Conservation (phyloP, 2,113 vertebrate genomes). For the Aegypius monachus region DNA sequence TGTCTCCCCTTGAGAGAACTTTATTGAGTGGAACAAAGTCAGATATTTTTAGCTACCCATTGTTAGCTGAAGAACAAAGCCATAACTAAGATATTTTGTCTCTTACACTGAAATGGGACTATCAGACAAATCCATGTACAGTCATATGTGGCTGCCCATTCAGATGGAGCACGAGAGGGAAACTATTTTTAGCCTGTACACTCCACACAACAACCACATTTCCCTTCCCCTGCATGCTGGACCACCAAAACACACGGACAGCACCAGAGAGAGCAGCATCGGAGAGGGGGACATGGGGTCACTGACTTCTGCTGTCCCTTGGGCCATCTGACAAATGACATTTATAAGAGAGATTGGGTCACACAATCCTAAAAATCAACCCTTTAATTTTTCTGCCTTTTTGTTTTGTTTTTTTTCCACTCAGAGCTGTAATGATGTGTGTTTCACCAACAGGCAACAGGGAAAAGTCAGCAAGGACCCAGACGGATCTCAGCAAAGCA, state of each 20-base stretch:
- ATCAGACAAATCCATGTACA: conserved; percentile 61
- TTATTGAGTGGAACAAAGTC: conserved; percentile 68
- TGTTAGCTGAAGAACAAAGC: conserved; percentile 71
- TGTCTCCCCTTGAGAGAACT: conserved; percentile 58
- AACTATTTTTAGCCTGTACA: conserved; percentile 38
- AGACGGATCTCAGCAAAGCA: neutral
- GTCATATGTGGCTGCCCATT: conserved; percentile 54
- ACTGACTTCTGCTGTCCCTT: neutral
- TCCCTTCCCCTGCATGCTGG: neutral
- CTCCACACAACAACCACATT: neutral
- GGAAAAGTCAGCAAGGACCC: neutral
- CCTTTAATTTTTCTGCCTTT: neutral
- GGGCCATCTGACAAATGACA: neutral
- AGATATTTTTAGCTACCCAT: conserved; percentile 74
- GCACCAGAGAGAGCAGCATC: neutral
- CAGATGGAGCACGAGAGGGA: conserved; percentile 17
- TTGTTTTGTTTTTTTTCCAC: neutral
- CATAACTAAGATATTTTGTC: conserved; percentile 70
- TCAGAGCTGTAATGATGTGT: neutral
- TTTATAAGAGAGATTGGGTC: neutral
- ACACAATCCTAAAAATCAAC: neutral
- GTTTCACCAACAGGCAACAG: neutral
- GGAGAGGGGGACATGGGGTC: neutral
- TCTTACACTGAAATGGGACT: conserved; percentile 50
- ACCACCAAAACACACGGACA: neutral